These are phyloP conservation scores for Urocolius indicus DNA, from an alignment of 2,113 vertebrate genomes.

Conservation along the genomic window DNA sequence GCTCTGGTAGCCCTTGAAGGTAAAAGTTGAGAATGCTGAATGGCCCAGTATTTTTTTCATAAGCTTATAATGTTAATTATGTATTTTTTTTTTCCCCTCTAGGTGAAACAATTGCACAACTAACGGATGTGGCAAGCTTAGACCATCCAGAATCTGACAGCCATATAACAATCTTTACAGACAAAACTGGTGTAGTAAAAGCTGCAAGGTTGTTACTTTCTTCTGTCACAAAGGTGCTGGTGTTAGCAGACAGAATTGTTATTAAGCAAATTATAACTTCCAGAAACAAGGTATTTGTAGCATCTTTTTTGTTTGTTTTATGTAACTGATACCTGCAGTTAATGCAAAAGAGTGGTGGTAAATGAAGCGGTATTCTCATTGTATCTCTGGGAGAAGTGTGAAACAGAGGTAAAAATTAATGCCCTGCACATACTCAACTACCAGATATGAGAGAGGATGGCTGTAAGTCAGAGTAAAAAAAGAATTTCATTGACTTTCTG, in stretches of 20 bases:
- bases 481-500: neutral
- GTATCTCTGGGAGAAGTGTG: neutral
- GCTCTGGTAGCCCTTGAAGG: neutral
- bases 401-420: neutral
- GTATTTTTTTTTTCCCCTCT: neutral
- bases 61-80: neutral
- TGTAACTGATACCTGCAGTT: neutral
- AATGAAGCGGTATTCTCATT: neutral
- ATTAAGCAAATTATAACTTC: constrained; percentile 98
- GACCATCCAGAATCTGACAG: constrained; percentile 80
- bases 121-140: constrained; percentile 85
- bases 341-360: neutral
- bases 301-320: neutral
- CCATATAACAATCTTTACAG: constrained; percentile 88
- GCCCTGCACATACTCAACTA: neutral
- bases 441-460: neutral
- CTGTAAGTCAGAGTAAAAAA: neutral
- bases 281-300: constrained; percentile 90
- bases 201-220: constrained; percentile 94
- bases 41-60: neutral
- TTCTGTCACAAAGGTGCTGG: constrained; percentile 96
- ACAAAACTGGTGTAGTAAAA: constrained; percentile 93
- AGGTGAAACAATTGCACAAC: constrained; percentile 95
- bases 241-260: constrained; percentile 95
- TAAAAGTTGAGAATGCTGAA: neutral